phyloP scores from a whole-genome alignment of 2,113 vertebrate species.

The Pipa parva region DNA sequence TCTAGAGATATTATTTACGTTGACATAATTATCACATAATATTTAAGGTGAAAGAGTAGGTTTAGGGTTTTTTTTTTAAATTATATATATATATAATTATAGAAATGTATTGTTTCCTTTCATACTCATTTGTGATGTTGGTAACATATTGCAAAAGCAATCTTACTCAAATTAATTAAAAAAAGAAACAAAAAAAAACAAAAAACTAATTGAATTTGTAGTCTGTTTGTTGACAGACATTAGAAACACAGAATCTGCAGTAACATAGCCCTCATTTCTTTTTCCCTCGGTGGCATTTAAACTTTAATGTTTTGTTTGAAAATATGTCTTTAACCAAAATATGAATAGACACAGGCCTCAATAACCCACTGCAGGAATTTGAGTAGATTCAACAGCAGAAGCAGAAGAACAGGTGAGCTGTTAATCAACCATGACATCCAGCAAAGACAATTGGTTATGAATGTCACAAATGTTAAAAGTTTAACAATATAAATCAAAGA shows the following conservation, averaged over 20 bases:
- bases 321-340: constrained; percentile 10
- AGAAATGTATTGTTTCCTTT: not conserved
- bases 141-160: not conserved
- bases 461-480: not conserved
- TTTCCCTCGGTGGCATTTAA: constrained; percentile 25
- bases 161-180: not conserved
- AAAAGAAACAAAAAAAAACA: no score
- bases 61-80: not conserved
- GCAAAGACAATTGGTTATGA: not conserved
- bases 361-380: not conserved
- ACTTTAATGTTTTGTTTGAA: not conserved
- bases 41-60: not conserved
- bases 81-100: not conserved
- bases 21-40: not conserved
- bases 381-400: not conserved
- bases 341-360: not conserved
- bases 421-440: not conserved
- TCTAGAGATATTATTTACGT: not conserved
- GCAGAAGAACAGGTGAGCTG: constrained; percentile 26
- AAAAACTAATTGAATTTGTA: not conserved
- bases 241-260: not conserved
- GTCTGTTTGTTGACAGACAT: not conserved
- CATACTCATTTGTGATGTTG: not conserved
- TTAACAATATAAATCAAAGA: constrained; percentile 19
- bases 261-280: not conserved